phyloP scores from a whole-genome alignment of 2,888 invertebrate species.

The Ceriagrion tenellum region DNA sequence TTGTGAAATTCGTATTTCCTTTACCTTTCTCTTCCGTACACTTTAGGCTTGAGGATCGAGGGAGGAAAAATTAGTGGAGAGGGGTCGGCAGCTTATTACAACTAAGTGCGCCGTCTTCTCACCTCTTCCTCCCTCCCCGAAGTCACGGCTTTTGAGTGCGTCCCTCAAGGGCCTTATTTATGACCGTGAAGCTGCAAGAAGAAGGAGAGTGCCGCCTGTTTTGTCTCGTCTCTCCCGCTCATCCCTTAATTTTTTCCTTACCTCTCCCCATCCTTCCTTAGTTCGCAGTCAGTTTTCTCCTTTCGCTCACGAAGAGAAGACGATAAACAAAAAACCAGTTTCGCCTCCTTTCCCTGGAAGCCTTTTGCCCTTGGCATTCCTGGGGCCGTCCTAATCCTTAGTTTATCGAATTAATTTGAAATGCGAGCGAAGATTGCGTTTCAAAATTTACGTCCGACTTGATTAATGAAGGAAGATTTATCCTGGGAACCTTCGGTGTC shows the following conservation, averaged over 20 bases:
- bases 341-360: neutral
- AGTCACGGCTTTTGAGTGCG: conserved; percentile 2
- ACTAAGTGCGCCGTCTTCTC: neutral
- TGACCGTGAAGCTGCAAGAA: neutral
- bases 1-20: neutral
- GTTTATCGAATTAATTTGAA: neutral
- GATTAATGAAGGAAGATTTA: neutral
- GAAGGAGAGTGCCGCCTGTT: neutral
- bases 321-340: neutral
- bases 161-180: neutral
- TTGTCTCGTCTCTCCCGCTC: neutral
- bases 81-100: neutral
- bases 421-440: neutral
- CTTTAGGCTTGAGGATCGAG: neutral
- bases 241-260: neutral
- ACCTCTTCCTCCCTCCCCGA: neutral
- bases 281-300: neutral
- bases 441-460: neutral
- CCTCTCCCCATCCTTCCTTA: neutral
- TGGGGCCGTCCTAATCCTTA: neutral
- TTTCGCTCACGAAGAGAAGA: neutral
- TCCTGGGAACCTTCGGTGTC: neutral
- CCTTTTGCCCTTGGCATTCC: neutral
- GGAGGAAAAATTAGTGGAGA: neutral
- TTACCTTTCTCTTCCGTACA: neutral